phyloP scores from a whole-genome alignment of 2,113 vertebrate genomes.

The Takifugu flavidus region DNA sequence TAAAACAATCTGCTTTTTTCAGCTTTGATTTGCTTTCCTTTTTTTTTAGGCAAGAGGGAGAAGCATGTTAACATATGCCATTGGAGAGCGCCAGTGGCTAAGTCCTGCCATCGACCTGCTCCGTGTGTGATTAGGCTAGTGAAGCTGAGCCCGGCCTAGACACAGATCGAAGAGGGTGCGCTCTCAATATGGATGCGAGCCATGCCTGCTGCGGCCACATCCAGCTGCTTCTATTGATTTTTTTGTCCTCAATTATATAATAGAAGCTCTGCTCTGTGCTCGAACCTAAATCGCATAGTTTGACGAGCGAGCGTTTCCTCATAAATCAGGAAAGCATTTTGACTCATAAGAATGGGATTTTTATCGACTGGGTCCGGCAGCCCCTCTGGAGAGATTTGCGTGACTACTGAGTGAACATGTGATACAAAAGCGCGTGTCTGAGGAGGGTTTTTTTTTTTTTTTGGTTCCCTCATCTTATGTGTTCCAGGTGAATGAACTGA shows the following conservation, averaged over 20 bases:
- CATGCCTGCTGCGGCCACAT: slow-evolving; percentile 56
- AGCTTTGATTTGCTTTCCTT: slow-evolving; percentile 61
- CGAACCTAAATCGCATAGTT: slow-evolving; percentile 70
- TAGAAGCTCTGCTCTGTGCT: slow-evolving; percentile 73
- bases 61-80: slow-evolving; percentile 71
- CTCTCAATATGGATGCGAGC: slow-evolving; percentile 72
- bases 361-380: slow-evolving; percentile 69
- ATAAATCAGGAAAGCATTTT: slow-evolving; percentile 69
- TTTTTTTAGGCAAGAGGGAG: slow-evolving; percentile 54
- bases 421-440: slow-evolving; percentile 18
- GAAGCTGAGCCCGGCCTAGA: slow-evolving; percentile 68
- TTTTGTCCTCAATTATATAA: slow-evolving; percentile 82
- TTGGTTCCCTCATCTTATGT: background rate
- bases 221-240: slow-evolving; percentile 79
- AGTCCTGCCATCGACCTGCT: slow-evolving; percentile 69
- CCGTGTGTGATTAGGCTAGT: slow-evolving; percentile 73
- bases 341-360: slow-evolving; percentile 69
- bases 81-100: slow-evolving; percentile 66
- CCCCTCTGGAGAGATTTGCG: slow-evolving; percentile 60
- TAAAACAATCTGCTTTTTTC: slow-evolving; percentile 73
- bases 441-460: slow-evolving; percentile 14
- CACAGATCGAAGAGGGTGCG: slow-evolving; percentile 70
- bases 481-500: slow-evolving; percentile 66
- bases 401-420: slow-evolving; percentile 31
- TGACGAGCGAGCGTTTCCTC: slow-evolving; percentile 52